Evolutionary conservation across 1,140 invertebrate genomes (phyloP).

Genomic region (Drosophila mauritiana): DNA sequence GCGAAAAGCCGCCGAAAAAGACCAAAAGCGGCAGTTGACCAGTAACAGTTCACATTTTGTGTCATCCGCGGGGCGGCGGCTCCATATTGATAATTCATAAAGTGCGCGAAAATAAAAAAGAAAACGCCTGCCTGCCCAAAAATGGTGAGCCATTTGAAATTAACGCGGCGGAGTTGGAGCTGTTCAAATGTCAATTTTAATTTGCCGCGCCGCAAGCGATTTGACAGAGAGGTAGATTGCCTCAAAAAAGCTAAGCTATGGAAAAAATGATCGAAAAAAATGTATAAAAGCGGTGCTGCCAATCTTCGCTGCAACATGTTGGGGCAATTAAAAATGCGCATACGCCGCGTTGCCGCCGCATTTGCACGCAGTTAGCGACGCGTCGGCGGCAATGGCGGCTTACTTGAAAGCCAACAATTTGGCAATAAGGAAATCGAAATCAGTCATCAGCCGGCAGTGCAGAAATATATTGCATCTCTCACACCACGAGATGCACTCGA

Average conservation of each 20-base stretch:
- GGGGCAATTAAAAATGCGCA: constrained; percentile 82
- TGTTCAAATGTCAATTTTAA: constrained; percentile 82
- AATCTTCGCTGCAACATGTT: constrained; percentile 78
- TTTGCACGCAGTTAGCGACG: constrained; percentile 52
- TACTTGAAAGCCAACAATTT: constrained; percentile 63
- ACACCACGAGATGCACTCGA: constrained; percentile 41
- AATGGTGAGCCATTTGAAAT: constrained; percentile 75
- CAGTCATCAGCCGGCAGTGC: constrained; percentile 55
- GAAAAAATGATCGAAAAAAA: constrained; percentile 4
- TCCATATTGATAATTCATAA: constrained; percentile 82
- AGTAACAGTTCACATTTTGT: constrained; percentile 66
- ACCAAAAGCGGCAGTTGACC: constrained; percentile 32
- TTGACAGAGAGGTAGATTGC: constrained; percentile 58
- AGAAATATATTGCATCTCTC: constrained; percentile 51
- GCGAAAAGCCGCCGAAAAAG: constrained; percentile 45
- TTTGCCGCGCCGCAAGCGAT: constrained; percentile 63
- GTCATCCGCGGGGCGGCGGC: constrained; percentile 68
- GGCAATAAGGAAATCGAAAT: constrained; percentile 73
- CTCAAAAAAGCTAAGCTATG: constrained; percentile 7
- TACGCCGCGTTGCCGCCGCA: constrained; percentile 68
- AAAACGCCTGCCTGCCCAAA: constrained; percentile 56
- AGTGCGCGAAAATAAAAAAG: constrained; percentile 41
- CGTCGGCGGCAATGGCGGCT: constrained; percentile 49
- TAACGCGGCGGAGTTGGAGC: constrained; percentile 65
- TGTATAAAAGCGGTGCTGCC: constrained; percentile 45